phyloP scores from a whole-genome alignment of 2,797 vertebrate species.

The Sebastes iracundus region DNA sequence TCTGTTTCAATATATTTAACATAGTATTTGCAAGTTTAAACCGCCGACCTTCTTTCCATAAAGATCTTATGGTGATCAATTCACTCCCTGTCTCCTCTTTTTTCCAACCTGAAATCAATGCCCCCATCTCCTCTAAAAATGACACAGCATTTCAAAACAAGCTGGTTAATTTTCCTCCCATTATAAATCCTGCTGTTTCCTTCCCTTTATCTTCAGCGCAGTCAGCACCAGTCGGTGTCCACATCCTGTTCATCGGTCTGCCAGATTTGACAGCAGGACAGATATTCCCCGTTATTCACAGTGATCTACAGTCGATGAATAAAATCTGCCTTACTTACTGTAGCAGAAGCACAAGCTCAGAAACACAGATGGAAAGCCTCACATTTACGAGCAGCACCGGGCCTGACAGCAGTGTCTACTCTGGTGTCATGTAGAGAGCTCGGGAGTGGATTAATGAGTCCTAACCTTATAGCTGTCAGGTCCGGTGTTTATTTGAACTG shows the following conservation, averaged over 20 bases:
- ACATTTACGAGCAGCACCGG: constrained; percentile 1
- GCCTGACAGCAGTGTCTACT: constrained; percentile 11
- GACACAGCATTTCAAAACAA: constrained; percentile 49
- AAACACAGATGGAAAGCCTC: constrained; percentile 16
- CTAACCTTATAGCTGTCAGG: not conserved
- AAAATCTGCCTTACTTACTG: constrained; percentile 25
- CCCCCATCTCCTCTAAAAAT: constrained; percentile 36
- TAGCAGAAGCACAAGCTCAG: constrained; percentile 18
- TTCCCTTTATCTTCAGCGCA: constrained; percentile 50
- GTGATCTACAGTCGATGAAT: constrained; percentile 56
- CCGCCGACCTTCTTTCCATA: not conserved
- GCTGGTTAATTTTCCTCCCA: constrained; percentile 55
- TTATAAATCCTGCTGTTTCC: constrained; percentile 59
- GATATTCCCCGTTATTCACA: constrained; percentile 54
- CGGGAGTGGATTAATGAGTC: constrained; percentile 41
- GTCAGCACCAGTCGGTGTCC: constrained; percentile 55
- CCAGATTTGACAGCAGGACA: constrained; percentile 51
- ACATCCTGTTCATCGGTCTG: constrained; percentile 64
- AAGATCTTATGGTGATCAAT: constrained; percentile 22
- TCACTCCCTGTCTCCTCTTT: not conserved
- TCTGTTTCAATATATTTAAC: constrained; percentile 30
- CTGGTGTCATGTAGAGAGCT: constrained; percentile 12
- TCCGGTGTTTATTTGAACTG: constrained; percentile 31
- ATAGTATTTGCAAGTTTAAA: constrained; percentile 20
- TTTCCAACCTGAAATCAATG: constrained; percentile 49